Conservation (phyloP, 2,888 invertebrate species). For the Noctua fimbriata region DNA sequence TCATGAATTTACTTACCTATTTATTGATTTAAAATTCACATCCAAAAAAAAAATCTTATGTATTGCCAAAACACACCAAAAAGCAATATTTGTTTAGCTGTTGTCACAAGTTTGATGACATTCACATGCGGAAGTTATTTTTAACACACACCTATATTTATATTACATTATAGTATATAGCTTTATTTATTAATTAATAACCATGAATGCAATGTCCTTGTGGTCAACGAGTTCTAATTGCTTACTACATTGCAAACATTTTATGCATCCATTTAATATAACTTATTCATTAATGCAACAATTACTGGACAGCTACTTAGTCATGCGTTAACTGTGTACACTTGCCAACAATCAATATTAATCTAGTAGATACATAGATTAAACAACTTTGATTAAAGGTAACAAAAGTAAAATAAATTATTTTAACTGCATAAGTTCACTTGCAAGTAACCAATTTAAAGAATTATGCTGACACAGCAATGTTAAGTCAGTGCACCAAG, state of each 20-base stretch:
- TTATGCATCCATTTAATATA: conserved; percentile 59
- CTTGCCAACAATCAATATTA: conserved; percentile 52
- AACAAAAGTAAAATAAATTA: neutral
- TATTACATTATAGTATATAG: neutral
- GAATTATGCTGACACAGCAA: conserved; percentile 5
- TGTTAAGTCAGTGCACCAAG: neutral
- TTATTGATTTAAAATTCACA: neutral
- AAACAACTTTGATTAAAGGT: neutral
- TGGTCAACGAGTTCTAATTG: conserved; percentile 28
- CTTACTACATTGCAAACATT: conserved; percentile 45
- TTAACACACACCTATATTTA: neutral
- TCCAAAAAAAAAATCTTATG: neutral
- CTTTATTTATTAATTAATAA: neutral
- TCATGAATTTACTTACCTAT: neutral
- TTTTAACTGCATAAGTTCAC: neutral
- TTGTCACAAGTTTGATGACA: neutral
- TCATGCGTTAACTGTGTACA: conserved; percentile 72
- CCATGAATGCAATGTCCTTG: conserved; percentile 27
- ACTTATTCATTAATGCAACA: conserved; percentile 70
- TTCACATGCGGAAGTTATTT: neutral
- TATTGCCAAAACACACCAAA: neutral
- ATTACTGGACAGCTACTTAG: conserved; percentile 64
- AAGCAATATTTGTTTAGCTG: neutral
- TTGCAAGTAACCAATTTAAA: neutral
- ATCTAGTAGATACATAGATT: conserved; percentile 22